Evolutionary conservation across 64 coral and sea anemone genomes (phyloP).

Genomic region (Stichodactyla mertensii): DNA sequence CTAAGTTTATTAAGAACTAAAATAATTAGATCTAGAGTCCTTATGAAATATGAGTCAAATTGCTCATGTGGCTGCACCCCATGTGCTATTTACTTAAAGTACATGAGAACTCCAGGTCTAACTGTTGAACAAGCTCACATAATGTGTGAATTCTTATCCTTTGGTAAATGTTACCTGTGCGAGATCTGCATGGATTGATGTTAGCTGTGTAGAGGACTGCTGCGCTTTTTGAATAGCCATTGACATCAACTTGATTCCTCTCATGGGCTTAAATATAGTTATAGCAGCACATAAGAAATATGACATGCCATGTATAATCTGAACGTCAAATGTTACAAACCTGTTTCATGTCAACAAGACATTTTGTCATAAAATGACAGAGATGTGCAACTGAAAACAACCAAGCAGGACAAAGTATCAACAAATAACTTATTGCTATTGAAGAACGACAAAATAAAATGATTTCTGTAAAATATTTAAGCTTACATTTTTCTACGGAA

Average conservation of each 20-base stretch:
- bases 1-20: too few species aligned
- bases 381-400: constrained; percentile 78
- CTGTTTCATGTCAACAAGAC: constrained; percentile 95
- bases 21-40: too few species aligned
- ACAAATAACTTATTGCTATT: background rate
- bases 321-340: constrained; percentile 16
- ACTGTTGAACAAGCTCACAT: too few species aligned
- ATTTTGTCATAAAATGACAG: constrained; percentile 83
- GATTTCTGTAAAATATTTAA: background rate
- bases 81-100: too few species aligned
- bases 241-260: constrained; percentile 85
- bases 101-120: too few species aligned
- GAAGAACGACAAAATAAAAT: background rate
- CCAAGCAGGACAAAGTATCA: background rate
- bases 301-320: background rate
- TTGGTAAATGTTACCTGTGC: constrained; percentile 51
- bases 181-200: constrained; percentile 93
- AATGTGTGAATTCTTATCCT: background rate
- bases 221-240: constrained; percentile 79
- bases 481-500: constrained; percentile 92
- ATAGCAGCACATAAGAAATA: background rate
- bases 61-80: too few species aligned
- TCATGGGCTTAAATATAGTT: constrained; percentile 65
- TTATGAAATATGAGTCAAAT: too few species aligned
- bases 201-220: constrained; percentile 61